Conservation (phyloP, 1,140 invertebrate genomes). For the Cephus cinctus region DNA sequence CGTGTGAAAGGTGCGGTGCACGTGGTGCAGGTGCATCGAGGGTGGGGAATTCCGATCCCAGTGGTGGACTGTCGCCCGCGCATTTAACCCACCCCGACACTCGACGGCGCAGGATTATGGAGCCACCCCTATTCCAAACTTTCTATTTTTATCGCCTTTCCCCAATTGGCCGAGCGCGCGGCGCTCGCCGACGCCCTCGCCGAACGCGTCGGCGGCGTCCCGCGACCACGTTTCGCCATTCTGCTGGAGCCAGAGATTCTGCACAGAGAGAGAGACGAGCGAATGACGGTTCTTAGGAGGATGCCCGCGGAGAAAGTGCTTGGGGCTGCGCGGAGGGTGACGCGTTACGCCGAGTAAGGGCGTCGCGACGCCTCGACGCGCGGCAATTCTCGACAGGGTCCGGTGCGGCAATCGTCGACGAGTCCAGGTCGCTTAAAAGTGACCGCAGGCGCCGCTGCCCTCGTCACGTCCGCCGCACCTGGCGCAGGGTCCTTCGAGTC, state of each 20-base stretch:
- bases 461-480: no score
- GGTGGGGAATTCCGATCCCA: slow-evolving; percentile 24
- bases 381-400: no score
- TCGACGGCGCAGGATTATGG: slow-evolving; percentile 40
- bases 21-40: slow-evolving; percentile 34
- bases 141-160: slow-evolving; percentile 35
- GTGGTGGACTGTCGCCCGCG: slow-evolving; percentile 34
- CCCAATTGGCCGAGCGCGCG: slow-evolving; percentile 33
- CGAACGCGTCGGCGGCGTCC: no score
- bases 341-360: background rate
- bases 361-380: background rate
- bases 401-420: no score
- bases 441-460: no score
- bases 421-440: no score
- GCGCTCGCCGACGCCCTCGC: no score
- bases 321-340: background rate
- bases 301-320: no score
- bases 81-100: slow-evolving; percentile 32
- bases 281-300: background rate
- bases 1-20: slow-evolving; percentile 20
- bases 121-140: slow-evolving; percentile 36
- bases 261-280: background rate
- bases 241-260: background rate
- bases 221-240: no score
- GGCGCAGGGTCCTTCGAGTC: background rate